A percentile compares a stretch with the other conserved stretches of the same genome.
Conservation (phyloP, 1,140 invertebrate genomes). For the Macrocentrus cingulum region DNA sequence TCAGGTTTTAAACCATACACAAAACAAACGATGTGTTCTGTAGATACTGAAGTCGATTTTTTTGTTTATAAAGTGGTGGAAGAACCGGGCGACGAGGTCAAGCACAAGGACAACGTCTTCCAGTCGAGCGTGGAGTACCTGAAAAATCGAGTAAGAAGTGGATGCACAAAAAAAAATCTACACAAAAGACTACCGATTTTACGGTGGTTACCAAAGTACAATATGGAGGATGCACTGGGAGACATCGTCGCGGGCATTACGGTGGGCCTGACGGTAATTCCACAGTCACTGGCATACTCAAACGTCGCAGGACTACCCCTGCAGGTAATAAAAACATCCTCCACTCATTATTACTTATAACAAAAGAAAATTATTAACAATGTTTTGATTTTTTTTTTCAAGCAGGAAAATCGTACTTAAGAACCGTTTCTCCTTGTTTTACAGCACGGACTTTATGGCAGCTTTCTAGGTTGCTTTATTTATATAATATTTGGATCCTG, state of each 20-base stretch:
- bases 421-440: too few species aligned
- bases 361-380: too few species aligned
- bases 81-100: conserved; percentile 43
- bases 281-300: conserved; percentile 81
- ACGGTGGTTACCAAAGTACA: conserved; percentile 75
- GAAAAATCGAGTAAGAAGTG: conserved; percentile 42
- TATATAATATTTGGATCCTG: conserved; percentile 90
- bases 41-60: neutral
- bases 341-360: too few species aligned
- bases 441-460: conserved; percentile 87
- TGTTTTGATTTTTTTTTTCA: too few species aligned
- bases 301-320: conserved; percentile 78
- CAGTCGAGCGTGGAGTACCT: conserved; percentile 42
- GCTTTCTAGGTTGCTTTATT: conserved; percentile 87
- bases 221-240: conserved; percentile 66
- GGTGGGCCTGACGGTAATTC: conserved; percentile 83
- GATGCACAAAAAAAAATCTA: conserved; percentile 68
- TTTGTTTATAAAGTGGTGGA: conserved; percentile 46
- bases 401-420: too few species aligned
- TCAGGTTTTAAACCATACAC: too few species aligned
- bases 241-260: conserved; percentile 84
- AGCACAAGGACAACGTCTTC: conserved; percentile 40
- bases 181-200: conserved; percentile 72
- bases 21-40: too few species aligned
- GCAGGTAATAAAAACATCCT: conserved; percentile 55